These are phyloP conservation scores for Dipodomys ordii DNA, from an alignment of 2,113 vertebrate genomes.

Conservation along the genomic window DNA sequence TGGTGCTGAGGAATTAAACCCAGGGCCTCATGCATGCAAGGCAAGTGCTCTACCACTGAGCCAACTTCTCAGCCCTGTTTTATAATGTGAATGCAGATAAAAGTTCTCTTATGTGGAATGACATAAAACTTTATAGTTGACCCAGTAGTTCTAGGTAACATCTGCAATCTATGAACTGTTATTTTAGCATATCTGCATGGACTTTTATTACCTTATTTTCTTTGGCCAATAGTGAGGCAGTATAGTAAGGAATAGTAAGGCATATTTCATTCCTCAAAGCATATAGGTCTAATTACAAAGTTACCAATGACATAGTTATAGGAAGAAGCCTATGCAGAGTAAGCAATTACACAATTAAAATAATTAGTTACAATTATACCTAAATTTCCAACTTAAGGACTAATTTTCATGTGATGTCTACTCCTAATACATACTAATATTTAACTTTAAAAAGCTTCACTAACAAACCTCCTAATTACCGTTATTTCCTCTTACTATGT, in stretches of 20 bases:
- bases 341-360: constrained; percentile 61
- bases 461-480: constrained; percentile 38
- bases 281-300: constrained; percentile 49
- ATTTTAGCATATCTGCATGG: constrained; percentile 41
- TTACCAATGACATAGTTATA: background rate
- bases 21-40: no score
- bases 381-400: constrained; percentile 65
- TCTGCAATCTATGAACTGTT: background rate
- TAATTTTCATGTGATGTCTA: constrained; percentile 63
- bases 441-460: constrained; percentile 57
- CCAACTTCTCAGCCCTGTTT: background rate
- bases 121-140: background rate
- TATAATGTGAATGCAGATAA: constrained; percentile 12
- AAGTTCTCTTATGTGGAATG: constrained; percentile 37
- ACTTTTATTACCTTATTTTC: background rate
- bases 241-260: no score
- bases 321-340: constrained; percentile 19
- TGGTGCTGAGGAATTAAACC: no score
- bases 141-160: background rate
- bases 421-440: constrained; percentile 48
- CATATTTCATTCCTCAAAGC: constrained; percentile 54
- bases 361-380: constrained; percentile 70
- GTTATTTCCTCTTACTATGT: background rate
- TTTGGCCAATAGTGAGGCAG: background rate
- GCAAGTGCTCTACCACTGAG: no score